Base-by-base conservation (phyloP, 2,797 vertebrate species). In the Ceryle rudis region DNA sequence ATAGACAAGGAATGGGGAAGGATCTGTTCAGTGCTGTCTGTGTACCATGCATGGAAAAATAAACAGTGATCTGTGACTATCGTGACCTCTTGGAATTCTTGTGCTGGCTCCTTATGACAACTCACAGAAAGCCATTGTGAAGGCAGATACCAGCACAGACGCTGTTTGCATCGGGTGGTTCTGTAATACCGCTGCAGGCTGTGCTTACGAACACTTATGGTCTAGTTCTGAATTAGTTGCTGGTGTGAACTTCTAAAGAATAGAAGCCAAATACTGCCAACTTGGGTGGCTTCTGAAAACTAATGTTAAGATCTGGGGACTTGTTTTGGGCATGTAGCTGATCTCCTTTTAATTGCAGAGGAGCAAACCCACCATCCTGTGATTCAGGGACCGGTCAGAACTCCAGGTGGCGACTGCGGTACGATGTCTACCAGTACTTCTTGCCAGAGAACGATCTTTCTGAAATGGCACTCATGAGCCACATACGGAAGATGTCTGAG, bases 341-440 rank as follows among this genome's bases (percentile, higher is more conserved):
- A 71, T 25, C 17, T 37, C 81, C 55, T 13, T 35, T 83, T 77
- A 92, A 20, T 89, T 96, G 42, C 77, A 99, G 99, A 97, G 99
- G 98, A 10, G 64, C 37, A 25, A 39, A 33, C 64, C 98, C 99
- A 11, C 98, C 98, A 0, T 57, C 84, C 0, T 99, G 99, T 26
- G 98, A 99, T 8, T 49, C 95, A 1, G 97, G 96, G 8, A 98
- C 86, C 0, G 98, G 67, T 2, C 69, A 42, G 55, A 86, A 78
- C 91, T 98, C 98, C 0, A 98, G 98, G 35, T 99, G 98, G 99
- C 98, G 99, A n/a, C 96, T 99, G 86, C 97, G 57, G 81, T 99
- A 99, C 1, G 99, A 99, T 2, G 46, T 99, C 82, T 99, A 99
- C 96, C 99, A 98, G 97, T 99, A 99, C 97, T 99, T 99, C 96